A percentile compares a stretch with the other conserved stretches of the same genome.
phyloP scores from a whole-genome alignment of 2,113 vertebrate species.

The Tyto alba region DNA sequence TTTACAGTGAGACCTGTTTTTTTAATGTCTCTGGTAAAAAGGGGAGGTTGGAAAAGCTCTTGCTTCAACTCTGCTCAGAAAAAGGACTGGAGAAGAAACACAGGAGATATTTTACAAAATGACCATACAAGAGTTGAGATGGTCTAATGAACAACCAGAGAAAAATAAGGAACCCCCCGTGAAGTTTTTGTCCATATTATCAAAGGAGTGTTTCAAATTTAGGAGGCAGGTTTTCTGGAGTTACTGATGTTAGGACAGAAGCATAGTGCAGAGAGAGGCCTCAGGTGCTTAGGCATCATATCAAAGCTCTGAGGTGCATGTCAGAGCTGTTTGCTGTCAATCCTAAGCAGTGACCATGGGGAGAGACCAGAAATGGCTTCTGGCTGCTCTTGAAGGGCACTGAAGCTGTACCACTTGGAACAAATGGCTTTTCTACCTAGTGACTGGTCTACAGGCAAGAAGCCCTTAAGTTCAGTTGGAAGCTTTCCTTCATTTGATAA shows the following conservation, averaged over 20 bases:
- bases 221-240: neutral
- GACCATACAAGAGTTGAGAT: neutral
- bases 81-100: neutral
- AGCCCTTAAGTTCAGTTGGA: neutral
- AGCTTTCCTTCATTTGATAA: neutral
- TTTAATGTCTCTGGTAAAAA: neutral
- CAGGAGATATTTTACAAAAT: neutral
- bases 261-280: accelerated
- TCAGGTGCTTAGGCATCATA: neutral
- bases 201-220: neutral
- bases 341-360: neutral
- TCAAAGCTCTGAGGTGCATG: neutral
- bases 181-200: neutral
- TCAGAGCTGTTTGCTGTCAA: neutral
- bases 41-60: neutral
- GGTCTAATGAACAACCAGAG: neutral
- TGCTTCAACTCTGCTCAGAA: neutral
- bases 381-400: neutral
- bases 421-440: neutral
- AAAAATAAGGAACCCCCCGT: neutral
- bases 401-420: neutral
- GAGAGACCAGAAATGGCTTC: neutral
- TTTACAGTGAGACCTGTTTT: neutral
- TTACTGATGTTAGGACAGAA: neutral
- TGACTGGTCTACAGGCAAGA: neutral